A percentile compares a stretch with the other conserved stretches of the same genome.
phyloP scores from a whole-genome alignment of 2,113 vertebrate species.

The Telmatochromis sp. region DNA sequence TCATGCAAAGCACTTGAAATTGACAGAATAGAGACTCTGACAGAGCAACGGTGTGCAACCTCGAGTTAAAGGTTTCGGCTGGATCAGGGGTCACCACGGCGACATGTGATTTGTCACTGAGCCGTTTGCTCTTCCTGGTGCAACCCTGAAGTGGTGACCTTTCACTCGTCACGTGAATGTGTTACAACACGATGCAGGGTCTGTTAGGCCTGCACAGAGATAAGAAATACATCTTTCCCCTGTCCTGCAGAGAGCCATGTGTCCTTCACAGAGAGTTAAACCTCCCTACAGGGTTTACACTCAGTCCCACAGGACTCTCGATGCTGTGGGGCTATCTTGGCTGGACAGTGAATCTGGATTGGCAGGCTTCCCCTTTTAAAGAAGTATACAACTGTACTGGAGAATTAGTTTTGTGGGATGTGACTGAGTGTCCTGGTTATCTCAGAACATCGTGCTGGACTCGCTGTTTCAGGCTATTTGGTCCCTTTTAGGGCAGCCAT shows the following conservation, averaged over 20 bases:
- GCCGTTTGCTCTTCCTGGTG: not conserved
- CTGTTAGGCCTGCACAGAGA: not conserved
- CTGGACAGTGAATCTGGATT: not conserved
- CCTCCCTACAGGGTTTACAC: not conserved
- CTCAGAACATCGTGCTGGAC: not conserved
- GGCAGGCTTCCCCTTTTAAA: not conserved
- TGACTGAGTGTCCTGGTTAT: not conserved
- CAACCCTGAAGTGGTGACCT: not conserved
- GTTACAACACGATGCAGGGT: not conserved
- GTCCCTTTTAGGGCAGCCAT: not conserved
- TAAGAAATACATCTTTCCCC: not conserved
- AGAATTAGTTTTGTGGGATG: not conserved
- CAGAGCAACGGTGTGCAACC: not conserved
- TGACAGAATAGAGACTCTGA: not conserved
- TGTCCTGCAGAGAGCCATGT: not conserved
- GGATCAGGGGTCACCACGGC: not conserved
- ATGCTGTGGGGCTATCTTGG: not conserved
- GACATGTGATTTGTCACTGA: not conserved
- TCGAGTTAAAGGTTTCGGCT: not conserved
- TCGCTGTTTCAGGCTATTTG: not conserved
- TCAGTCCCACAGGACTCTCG: not conserved
- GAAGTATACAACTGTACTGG: not conserved
- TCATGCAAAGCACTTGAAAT: not conserved
- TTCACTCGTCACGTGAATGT: not conserved
- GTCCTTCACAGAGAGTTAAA: not conserved